A percentile compares a stretch with the other conserved stretches of the same genome.
Evolutionary conservation across 1,140 invertebrate species (phyloP).

Genomic region (Helicoverpa armigera): DNA sequence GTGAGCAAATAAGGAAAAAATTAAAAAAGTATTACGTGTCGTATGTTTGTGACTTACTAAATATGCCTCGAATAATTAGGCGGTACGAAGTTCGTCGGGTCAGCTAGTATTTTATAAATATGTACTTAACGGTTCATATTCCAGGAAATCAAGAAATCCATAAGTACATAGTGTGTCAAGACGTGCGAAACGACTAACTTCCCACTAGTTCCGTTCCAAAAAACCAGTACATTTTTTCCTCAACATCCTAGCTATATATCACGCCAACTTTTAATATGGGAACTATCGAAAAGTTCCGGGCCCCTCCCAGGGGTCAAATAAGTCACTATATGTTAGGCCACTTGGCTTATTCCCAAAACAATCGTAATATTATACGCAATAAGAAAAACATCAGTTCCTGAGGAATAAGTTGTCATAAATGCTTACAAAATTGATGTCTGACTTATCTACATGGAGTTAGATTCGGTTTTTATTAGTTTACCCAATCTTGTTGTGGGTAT

Average conservation of each 20-base stretch:
- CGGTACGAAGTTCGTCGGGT: too few relatives aligned
- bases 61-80: too few relatives aligned
- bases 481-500: background rate
- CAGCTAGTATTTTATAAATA: too few relatives aligned
- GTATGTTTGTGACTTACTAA: too few relatives aligned
- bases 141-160: background rate
- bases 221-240: conserved; percentile 34
- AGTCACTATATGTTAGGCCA: conserved; percentile 68
- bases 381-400: conserved; percentile 61
- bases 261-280: conserved; percentile 64
- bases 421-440: conserved; percentile 41
- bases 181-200: background rate
- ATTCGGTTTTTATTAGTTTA: background rate
- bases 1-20: too few relatives aligned
- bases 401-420: conserved; percentile 56
- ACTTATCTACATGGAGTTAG: conserved; percentile 18
- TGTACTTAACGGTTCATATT: background rate
- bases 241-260: conserved; percentile 63
- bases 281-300: conserved; percentile 63
- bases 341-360: conserved; percentile 82
- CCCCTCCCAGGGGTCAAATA: conserved; percentile 73
- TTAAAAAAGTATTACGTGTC: too few relatives aligned
- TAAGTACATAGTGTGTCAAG: background rate
- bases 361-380: conserved; percentile 72
- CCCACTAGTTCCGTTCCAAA: background rate